Conservation (phyloP, 2,797 vertebrate genomes). For the Peromyscus eremicus region DNA sequence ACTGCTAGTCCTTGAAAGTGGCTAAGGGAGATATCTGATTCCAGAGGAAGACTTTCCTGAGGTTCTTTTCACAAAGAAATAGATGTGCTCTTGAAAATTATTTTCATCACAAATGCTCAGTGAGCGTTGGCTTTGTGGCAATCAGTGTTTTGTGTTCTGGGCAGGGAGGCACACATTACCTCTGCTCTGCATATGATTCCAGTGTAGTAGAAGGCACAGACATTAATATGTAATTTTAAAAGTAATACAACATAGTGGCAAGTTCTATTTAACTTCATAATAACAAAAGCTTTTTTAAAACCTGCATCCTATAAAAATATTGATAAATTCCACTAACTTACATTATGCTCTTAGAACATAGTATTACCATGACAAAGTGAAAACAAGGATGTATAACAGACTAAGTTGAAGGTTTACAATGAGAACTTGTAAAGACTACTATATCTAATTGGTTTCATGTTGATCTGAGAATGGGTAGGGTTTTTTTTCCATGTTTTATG, state of each 20-base stretch:
- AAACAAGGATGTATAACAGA: not conserved
- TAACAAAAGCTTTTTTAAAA: slow-evolving; percentile 4
- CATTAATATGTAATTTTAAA: not conserved
- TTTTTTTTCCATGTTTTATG: not conserved
- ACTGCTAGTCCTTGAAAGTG: no score
- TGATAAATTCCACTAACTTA: not conserved
- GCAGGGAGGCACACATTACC: not conserved
- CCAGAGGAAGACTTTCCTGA: no score
- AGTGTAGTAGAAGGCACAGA: not conserved
- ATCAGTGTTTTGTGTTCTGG: not conserved
- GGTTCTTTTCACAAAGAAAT: not conserved
- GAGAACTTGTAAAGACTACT: not conserved
- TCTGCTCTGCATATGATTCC: not conserved
- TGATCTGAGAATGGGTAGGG: not conserved
- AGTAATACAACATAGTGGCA: not conserved
- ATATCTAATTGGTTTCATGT: not conserved
- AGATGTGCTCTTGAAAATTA: not conserved
- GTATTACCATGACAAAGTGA: not conserved
- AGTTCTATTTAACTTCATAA: not conserved
- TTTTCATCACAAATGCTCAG: not conserved
- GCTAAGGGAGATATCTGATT: no score
- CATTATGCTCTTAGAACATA: slow-evolving; percentile 2
- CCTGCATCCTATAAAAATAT: slow-evolving; percentile 35
- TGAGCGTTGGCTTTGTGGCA: not conserved
- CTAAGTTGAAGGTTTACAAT: not conserved